These are phyloP conservation scores for Drosophila robusta DNA, from an alignment of 2,888 invertebrate species.

Conservation along the genomic window DNA sequence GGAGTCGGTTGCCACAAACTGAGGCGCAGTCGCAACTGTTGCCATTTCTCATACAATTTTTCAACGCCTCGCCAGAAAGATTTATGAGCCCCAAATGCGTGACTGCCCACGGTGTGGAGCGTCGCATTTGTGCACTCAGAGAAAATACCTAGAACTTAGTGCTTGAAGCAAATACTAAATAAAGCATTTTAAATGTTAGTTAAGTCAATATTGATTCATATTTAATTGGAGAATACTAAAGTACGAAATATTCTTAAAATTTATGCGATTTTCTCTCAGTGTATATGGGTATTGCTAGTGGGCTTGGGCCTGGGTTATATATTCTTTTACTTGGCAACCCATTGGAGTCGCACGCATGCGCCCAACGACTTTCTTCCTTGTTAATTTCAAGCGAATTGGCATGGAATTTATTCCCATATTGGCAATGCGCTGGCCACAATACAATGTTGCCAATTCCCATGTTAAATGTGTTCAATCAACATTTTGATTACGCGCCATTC, in stretches of 20 bases:
- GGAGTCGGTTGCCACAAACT: slow-evolving; percentile 38
- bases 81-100: slow-evolving; percentile 75
- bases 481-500: slow-evolving; percentile 71
- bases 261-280: neutral
- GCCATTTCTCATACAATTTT: slow-evolving; percentile 70
- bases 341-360: slow-evolving; percentile 50
- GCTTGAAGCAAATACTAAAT: too few species aligned
- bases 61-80: slow-evolving; percentile 73
- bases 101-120: slow-evolving; percentile 63
- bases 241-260: too few species aligned
- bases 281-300: neutral
- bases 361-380: slow-evolving; percentile 66
- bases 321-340: slow-evolving; percentile 5
- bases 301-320: neutral
- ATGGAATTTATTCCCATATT: slow-evolving; percentile 23
- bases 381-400: slow-evolving; percentile 63
- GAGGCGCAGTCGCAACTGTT: slow-evolving; percentile 64
- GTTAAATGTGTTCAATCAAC: slow-evolving; percentile 76
- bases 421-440: neutral
- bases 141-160: neutral
- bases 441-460: slow-evolving; percentile 52
- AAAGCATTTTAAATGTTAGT: too few species aligned
- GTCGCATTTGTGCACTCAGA: neutral
- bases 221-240: too few species aligned
- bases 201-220: too few species aligned